These are phyloP conservation scores for Callipepla californica DNA, from an alignment of 2,113 vertebrate species.

Conservation along the genomic window DNA sequence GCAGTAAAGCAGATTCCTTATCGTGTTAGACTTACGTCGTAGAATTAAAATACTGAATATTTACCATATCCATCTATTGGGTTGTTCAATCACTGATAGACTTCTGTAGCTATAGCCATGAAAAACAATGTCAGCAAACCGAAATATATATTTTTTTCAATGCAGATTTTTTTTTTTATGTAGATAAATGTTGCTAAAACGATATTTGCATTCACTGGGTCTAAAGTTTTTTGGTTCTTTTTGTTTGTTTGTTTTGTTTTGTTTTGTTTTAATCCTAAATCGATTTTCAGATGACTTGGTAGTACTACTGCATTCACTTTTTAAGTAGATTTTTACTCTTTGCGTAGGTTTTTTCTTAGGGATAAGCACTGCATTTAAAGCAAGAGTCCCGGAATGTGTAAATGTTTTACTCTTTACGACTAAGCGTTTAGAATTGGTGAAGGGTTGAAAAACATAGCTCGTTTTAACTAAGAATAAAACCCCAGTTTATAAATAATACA, in stretches of 20 bases:
- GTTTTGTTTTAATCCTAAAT: conserved; percentile 13
- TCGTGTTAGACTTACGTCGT: not conserved
- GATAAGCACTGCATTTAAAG: conserved; percentile 74
- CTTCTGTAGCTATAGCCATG: not conserved
- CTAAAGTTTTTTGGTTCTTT: conserved; percentile 48
- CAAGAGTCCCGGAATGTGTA: conserved; percentile 64
- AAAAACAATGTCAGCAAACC: conserved; percentile 83
- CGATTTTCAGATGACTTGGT: conserved; percentile 68
- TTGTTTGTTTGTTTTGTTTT: too few species aligned
- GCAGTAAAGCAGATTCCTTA: not conserved
- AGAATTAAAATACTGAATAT: conserved; percentile 32
- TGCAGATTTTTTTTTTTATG: not conserved
- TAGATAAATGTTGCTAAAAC: conserved; percentile 46
- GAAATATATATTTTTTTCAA: conserved; percentile 62
- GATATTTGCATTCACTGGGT: conserved; percentile 72
- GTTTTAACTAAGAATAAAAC: conserved; percentile 78
- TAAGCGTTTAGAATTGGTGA: conserved; percentile 70
- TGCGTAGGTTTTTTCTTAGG: conserved; percentile 49
- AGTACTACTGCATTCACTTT: conserved; percentile 79
- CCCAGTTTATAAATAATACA: conserved; percentile 76
- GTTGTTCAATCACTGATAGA: conserved; percentile 43
- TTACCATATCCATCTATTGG: conserved; percentile 35
- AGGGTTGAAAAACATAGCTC: conserved; percentile 69
- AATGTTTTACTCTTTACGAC: conserved; percentile 69
- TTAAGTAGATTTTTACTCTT: conserved; percentile 70